These are phyloP conservation scores for Notiomystis cincta DNA, from an alignment of 2,113 vertebrate species.

Conservation along the genomic window DNA sequence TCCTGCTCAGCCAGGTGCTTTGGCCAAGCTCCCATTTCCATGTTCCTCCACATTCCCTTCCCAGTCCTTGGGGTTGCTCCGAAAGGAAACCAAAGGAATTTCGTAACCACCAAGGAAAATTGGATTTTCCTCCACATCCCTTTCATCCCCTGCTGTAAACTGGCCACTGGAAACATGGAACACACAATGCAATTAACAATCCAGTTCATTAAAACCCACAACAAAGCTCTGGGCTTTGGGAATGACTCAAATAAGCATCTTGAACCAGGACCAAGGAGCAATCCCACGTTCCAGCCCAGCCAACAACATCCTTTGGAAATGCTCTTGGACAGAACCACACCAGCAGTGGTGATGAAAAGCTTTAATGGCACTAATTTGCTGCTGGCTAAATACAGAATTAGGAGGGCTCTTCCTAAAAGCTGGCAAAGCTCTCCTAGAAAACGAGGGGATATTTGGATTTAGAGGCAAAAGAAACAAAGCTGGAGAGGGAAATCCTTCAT, in stretches of 20 bases:
- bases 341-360: background rate
- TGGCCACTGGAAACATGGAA: background rate
- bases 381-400: background rate
- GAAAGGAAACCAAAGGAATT: background rate
- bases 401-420: background rate
- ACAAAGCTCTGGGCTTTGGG: background rate
- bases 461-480: background rate
- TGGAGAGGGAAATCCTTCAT: background rate
- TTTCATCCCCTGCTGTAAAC: fast-evolving
- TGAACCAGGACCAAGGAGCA: background rate
- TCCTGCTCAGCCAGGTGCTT: background rate
- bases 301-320: background rate
- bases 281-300: background rate
- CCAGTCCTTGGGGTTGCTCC: background rate
- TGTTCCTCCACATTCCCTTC: background rate
- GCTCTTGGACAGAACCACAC: background rate
- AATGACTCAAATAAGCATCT: background rate
- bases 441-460: background rate
- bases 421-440: background rate
- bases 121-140: background rate
- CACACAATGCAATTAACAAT: background rate
- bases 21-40: background rate
- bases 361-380: background rate
- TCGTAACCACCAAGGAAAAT: fast-evolving
- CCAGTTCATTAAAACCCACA: background rate